A percentile compares a stretch with the other conserved stretches of the same genome.
These are phyloP conservation scores for Mus spicilegus DNA, from an alignment of 2,113 vertebrate species.

Conservation along the genomic window DNA sequence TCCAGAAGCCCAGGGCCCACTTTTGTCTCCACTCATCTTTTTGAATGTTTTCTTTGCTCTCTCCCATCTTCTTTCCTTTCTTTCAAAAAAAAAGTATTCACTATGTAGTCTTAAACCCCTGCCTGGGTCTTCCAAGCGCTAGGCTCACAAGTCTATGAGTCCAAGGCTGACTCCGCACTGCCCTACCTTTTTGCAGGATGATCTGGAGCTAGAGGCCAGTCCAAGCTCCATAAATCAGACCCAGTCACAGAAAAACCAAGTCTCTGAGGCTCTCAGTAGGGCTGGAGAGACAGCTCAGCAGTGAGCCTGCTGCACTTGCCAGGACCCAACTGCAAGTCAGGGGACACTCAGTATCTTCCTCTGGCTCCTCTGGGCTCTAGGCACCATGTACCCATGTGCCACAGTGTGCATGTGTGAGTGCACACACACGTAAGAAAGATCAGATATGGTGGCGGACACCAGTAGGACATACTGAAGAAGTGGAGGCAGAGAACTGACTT, in stretches of 20 bases:
- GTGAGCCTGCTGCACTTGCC: background rate
- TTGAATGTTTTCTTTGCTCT: background rate
- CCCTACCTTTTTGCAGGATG: background rate
- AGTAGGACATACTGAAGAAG: background rate
- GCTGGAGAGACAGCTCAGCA: background rate
- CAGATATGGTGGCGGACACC: background rate
- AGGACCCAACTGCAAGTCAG: background rate
- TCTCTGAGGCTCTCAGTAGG: background rate
- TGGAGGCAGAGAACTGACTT: background rate
- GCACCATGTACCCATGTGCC: too few species aligned
- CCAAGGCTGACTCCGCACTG: background rate
- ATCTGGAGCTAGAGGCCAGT: background rate
- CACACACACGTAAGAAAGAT: too few species aligned
- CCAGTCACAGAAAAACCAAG: too few species aligned
- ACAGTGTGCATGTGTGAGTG: background rate
- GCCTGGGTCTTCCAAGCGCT: background rate
- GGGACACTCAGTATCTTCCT: background rate
- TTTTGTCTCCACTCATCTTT: background rate
- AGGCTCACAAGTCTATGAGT: background rate
- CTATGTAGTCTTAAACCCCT: background rate
- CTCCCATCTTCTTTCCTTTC: background rate
- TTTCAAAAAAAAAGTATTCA: background rate
- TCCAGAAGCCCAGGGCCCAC: background rate
- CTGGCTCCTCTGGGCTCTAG: background rate
- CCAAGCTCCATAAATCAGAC: background rate